A percentile compares a stretch with the other conserved stretches of the same genome.
These are phyloP conservation scores for Actias luna DNA, from an alignment of 2,888 invertebrate genomes.

Conservation along the genomic window DNA sequence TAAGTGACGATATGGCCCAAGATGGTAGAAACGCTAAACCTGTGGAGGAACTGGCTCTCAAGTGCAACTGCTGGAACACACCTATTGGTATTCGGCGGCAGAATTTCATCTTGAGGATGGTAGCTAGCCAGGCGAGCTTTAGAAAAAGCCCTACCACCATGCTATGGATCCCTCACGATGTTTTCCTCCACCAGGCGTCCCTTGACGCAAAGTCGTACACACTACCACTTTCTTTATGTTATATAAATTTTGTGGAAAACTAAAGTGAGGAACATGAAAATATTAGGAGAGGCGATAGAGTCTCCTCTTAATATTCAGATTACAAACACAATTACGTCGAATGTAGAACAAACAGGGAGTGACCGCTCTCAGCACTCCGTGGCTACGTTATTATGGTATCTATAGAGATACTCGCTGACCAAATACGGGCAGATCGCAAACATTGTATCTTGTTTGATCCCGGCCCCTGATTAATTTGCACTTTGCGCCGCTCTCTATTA, in stretches of 20 bases:
- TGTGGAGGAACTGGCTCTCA: too few relatives aligned
- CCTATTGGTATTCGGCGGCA: too few relatives aligned
- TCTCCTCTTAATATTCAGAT: background rate
- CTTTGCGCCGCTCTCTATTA: conserved; percentile 2
- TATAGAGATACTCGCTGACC: conserved; percentile 1
- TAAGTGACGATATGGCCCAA: too few relatives aligned
- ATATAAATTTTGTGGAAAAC: background rate
- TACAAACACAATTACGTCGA: background rate
- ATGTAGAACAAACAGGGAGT: conserved; percentile 3
- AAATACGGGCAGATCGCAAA: conserved; percentile 16
- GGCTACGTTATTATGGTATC: background rate
- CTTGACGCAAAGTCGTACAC: too few relatives aligned
- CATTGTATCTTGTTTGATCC: conserved; percentile 9
- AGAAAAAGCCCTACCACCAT: too few relatives aligned
- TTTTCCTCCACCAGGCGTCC: too few relatives aligned
- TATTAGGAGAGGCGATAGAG: background rate
- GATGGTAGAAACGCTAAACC: too few relatives aligned
- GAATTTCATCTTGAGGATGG: too few relatives aligned
- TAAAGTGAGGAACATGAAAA: background rate
- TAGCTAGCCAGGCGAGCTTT: too few relatives aligned
- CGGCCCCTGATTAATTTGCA: conserved; percentile 7
- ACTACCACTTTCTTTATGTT: background rate
- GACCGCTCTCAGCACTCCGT: background rate
- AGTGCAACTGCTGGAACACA: too few relatives aligned
- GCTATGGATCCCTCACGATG: too few relatives aligned